A percentile compares a stretch with the other conserved stretches of the same genome.
phyloP scores from a whole-genome alignment of 2,797 vertebrate genomes.

The Aeoliscus strigatus region DNA sequence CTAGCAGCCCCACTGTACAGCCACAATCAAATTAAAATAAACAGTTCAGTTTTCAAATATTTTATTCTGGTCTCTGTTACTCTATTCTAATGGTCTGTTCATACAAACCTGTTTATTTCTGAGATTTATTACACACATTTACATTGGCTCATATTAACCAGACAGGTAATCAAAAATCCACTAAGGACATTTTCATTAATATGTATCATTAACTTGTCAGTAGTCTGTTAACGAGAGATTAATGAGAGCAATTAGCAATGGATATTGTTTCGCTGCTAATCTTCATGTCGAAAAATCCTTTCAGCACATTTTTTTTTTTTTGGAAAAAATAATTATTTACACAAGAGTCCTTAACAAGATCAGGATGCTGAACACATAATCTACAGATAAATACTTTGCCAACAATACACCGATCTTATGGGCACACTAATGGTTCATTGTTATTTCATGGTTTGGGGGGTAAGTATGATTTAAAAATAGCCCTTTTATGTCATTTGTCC shows the following conservation, averaged over 20 bases:
- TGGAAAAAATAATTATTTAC: constrained; percentile 4
- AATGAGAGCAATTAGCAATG: not conserved
- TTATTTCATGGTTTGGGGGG: not conserved
- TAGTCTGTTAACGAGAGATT: constrained; percentile 4
- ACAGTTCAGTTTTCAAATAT: too few relatives aligned
- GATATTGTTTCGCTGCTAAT: too few relatives aligned
- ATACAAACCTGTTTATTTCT: too few relatives aligned
- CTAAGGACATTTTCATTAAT: not conserved
- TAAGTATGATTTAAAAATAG: constrained; percentile 4
- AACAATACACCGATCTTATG: not conserved
- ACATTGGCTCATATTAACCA: too few relatives aligned
- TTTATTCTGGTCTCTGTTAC: too few relatives aligned
- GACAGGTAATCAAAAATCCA: not conserved
- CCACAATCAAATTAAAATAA: too few relatives aligned
- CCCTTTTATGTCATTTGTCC: constrained; percentile 6
- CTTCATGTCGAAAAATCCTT: constrained; percentile 5
- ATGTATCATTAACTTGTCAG: constrained; percentile 9
- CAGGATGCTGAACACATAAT: constrained; percentile 1
- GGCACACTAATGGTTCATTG: not conserved
- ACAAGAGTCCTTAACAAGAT: not conserved
- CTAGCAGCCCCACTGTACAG: too few relatives aligned
- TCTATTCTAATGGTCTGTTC: too few relatives aligned
- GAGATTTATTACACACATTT: too few relatives aligned
- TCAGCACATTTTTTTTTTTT: constrained; percentile 1
- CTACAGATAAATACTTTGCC: constrained; percentile 8